Evolutionary conservation across 1,140 invertebrate genomes (phyloP), one percentile per base, ranked within the genome.

Genomic region (Drosophila baimaii): DNA sequence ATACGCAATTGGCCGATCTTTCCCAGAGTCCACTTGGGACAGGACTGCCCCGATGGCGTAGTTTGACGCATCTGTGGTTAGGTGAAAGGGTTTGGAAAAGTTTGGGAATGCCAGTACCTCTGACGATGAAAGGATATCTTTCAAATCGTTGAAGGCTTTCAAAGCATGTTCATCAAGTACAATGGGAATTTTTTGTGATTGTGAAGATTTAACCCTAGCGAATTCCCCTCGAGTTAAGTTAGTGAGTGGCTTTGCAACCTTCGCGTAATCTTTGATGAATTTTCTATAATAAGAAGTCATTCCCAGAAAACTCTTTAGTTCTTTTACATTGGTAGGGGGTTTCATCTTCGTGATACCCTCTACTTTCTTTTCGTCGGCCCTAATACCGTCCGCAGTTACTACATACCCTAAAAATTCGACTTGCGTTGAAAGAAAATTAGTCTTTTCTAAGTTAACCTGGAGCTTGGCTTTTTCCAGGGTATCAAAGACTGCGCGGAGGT

Each of bases 211-310:
- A n/a, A n/a, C n/a, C n/a, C n/a, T n/a, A n/a, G n/a, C n/a, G n/a
- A n/a, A n/a, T n/a, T n/a, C n/a, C 27, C 46, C 1, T 17, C 33
- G 15, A 39, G 9, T 21, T 49, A 15, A 23, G 51, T 51, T 39
- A 33, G 35, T 49, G 4, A 27, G 33, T 27, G 21, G 46, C 33
- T 61, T 51, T 3, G 44, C 58, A n/a, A 15, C 33, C 13, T 35
- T 35, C 5, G 27, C 27, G 13, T 51, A 51, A 8, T 41, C 46
- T 5, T 25, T 15, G 21, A 51, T 49, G 17, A 61, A 51, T 39
- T 61, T 57, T n/a, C 41, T 57, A 15, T 57, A 57, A 19, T 57
- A 57, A 3, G 27, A 57, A 2, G 55, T 57, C 35, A 61, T 61
- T 7, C 46, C 23, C 5, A 51, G 12, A 12, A 61, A 61, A n/a